phyloP scores from a whole-genome alignment of 2,888 invertebrate species.

The Thera britannica region DNA sequence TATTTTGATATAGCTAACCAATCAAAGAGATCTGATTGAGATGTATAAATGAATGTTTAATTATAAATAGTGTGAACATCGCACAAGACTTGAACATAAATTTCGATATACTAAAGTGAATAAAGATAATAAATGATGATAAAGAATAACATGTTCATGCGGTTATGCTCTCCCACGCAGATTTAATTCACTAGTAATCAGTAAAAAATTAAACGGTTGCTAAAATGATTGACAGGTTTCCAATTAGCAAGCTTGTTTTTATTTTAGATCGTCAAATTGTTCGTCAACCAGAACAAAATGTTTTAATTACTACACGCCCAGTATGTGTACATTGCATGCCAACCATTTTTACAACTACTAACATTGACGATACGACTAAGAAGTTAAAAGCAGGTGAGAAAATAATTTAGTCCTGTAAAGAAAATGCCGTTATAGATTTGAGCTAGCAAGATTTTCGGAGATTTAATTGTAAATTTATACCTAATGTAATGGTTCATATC shows the following conservation, averaged over 20 bases:
- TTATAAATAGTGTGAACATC: too few relatives aligned
- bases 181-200: slow-evolving; percentile 6
- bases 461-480: too few relatives aligned
- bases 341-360: neutral
- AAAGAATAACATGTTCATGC: neutral
- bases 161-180: slow-evolving; percentile 11
- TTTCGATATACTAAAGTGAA: neutral
- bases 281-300: neutral
- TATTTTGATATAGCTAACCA: too few relatives aligned
- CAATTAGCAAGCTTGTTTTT: slow-evolving; percentile 4
- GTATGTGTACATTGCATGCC: neutral
- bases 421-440: too few relatives aligned
- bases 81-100: too few relatives aligned
- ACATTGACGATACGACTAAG: too few relatives aligned
- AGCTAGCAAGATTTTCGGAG: too few relatives aligned
- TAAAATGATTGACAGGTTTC: slow-evolving; percentile 25
- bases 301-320: neutral
- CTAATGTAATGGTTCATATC: too few relatives aligned
- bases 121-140: neutral
- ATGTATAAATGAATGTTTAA: too few relatives aligned
- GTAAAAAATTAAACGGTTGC: neutral
- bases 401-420: too few relatives aligned
- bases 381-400: too few relatives aligned
- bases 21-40: too few relatives aligned
- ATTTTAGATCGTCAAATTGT: slow-evolving; percentile 10